These are phyloP conservation scores for Eurypyga helias DNA, from an alignment of 2,113 vertebrate species.

Conservation along the genomic window DNA sequence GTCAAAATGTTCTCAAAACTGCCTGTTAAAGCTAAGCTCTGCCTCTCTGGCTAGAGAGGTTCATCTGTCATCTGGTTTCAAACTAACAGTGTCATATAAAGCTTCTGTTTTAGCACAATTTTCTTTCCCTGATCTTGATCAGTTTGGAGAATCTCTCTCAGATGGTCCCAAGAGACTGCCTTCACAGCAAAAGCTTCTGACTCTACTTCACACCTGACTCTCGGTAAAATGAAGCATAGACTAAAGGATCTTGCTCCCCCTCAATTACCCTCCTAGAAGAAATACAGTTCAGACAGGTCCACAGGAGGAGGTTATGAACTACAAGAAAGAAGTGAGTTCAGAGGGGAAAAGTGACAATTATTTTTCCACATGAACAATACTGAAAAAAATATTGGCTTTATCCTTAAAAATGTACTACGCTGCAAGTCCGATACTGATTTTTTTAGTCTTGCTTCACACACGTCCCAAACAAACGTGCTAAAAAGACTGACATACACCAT, in stretches of 20 bases:
- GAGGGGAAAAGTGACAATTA: conserved; percentile 16
- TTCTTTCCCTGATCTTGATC: neutral
- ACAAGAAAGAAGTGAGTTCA: conserved; percentile 17
- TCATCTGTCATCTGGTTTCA: neutral
- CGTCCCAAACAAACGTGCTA: neutral
- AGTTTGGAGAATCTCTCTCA: neutral
- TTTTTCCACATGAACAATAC: conserved; percentile 22
- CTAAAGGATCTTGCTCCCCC: neutral
- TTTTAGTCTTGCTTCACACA: neutral
- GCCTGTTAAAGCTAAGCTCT: neutral
- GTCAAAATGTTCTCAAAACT: neutral
- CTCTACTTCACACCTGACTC: conserved; percentile 5
- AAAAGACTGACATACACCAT: neutral
- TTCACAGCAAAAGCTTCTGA: conserved; percentile 3
- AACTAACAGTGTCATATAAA: neutral
- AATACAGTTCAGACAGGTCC: neutral
- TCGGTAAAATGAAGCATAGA: conserved; percentile 5
- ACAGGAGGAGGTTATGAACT: neutral
- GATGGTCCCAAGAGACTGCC: neutral
- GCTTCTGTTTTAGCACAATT: conserved; percentile 5
- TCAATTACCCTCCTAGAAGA: neutral
- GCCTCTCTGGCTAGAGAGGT: neutral
- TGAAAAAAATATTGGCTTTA: neutral
- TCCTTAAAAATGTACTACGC: neutral
- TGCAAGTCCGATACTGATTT: neutral